Base-by-base conservation (phyloP, 2,888 invertebrate species). In the Acleris holmiana region DNA sequence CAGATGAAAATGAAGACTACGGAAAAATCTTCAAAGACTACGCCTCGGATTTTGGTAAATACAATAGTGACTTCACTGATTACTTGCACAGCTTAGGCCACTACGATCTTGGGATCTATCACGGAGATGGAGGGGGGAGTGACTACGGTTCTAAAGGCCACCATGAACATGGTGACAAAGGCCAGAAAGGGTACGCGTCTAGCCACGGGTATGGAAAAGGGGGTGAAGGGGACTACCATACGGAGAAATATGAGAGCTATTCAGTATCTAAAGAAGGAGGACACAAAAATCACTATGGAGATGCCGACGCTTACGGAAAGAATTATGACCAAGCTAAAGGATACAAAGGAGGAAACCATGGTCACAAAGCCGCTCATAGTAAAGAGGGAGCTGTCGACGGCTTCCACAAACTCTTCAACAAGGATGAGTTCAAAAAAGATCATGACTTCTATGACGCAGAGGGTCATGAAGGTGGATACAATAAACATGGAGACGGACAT, bases 361-460 rank as follows among this genome's bases (percentile, higher is more conserved):
- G 90, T 40, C 84, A 93, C 69, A 89, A 93, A 68, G 83, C 90
- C 49, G 89, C 83, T 40, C 93, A 94, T 79, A 93, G 91, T 74
- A 94, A 95, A 83, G 95, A 94, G 1, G 93, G 94, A 74, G 94
- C 93, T 76, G 93, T 94, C 70, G 94, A 93, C 67, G 95, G 95
- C 73, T 95, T 93, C 88, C 95, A 95, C 83, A 95, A 94, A 75
- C 93, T 94, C 68, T 95, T 94, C 80, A 94, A 94, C 80, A 95
- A 95, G 80, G 94, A 96, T 78, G 95, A 95, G 84, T 95, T 93
- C 89, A 95, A 95, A 79, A 95, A 96, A 84, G 94, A 95, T 77
- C 94, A 95, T 73, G 94, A 94, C 77, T 95, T 95, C 91, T 95
- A 94, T 82, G 95, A 95, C 82, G 94, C 94, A 73, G 92, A 93